Conservation (phyloP, 2,888 invertebrate genomes). For the Odontomyia ornata region DNA sequence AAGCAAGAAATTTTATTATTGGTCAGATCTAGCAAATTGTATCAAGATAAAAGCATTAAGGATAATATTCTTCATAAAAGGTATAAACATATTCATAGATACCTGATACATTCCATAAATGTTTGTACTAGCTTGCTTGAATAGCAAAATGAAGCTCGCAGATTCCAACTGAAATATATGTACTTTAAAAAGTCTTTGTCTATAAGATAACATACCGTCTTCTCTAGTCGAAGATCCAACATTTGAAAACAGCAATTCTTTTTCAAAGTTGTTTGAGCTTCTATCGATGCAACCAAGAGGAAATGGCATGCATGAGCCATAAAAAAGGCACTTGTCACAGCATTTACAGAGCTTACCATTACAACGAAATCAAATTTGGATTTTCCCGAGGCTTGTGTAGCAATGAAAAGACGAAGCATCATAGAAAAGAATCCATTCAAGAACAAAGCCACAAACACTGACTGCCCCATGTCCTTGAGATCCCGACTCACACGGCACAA, state of each 20-base stretch:
- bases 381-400: neutral
- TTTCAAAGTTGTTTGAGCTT: neutral
- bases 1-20: too few species aligned
- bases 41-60: neutral
- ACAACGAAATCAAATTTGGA: neutral
- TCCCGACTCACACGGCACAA: neutral
- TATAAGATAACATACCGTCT: conserved; percentile 1
- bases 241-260: neutral
- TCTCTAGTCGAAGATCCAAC: neutral
- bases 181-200: too few species aligned
- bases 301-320: neutral
- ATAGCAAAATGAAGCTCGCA: neutral
- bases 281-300: neutral
- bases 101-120: neutral
- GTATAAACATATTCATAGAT: neutral
- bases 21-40: neutral
- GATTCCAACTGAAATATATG: conserved; percentile 3
- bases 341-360: neutral
- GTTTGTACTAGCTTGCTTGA: neutral
- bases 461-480: neutral
- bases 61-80: neutral
- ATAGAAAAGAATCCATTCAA: neutral
- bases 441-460: neutral
- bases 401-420: neutral
- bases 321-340: neutral